phyloP scores from a whole-genome alignment of 2,888 invertebrate genomes.

The Polydrusus cervinus region DNA sequence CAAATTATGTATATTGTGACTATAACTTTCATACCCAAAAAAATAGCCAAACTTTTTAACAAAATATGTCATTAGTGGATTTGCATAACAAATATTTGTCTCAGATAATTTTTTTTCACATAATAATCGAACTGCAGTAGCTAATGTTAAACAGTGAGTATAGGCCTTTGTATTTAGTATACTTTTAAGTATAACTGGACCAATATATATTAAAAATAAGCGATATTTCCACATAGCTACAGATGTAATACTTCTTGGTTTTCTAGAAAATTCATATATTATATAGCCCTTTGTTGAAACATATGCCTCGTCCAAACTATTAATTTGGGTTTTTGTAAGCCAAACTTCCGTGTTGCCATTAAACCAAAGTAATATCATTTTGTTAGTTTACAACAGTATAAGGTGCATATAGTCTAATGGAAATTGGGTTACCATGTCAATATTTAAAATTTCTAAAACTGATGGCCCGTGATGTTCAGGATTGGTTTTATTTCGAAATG shows the following conservation, averaged over 20 bases:
- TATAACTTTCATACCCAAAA: neutral
- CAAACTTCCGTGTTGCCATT: slow-evolving; percentile 3
- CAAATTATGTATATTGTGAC: neutral
- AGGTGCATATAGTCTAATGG: slow-evolving; percentile 33
- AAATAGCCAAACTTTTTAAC: slow-evolving; percentile 6
- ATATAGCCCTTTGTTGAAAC: neutral
- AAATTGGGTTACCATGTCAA: slow-evolving; percentile 26
- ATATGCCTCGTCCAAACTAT: slow-evolving; percentile 2
- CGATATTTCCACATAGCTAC: slow-evolving; percentile 35
- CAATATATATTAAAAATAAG: slow-evolving; percentile 36
- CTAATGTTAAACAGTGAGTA: slow-evolving; percentile 1
- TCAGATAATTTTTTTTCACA: neutral
- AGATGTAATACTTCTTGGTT: slow-evolving; percentile 29
- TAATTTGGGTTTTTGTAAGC: neutral
- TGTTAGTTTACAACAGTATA: slow-evolving; percentile 27
- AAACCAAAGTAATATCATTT: slow-evolving; percentile 11
- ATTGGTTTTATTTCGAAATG: slow-evolving; percentile 21
- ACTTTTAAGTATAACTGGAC: slow-evolving; percentile 21
- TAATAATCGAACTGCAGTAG: neutral
- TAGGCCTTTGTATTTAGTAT: neutral
- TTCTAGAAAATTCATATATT: slow-evolving; percentile 25
- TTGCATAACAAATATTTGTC: neutral
- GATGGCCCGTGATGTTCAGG: slow-evolving; percentile 24
- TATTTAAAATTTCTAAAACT: slow-evolving; percentile 20
- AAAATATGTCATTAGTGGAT: neutral